Conservation (phyloP, 2,888 invertebrate genomes). For the Cordilura impudica region DNA sequence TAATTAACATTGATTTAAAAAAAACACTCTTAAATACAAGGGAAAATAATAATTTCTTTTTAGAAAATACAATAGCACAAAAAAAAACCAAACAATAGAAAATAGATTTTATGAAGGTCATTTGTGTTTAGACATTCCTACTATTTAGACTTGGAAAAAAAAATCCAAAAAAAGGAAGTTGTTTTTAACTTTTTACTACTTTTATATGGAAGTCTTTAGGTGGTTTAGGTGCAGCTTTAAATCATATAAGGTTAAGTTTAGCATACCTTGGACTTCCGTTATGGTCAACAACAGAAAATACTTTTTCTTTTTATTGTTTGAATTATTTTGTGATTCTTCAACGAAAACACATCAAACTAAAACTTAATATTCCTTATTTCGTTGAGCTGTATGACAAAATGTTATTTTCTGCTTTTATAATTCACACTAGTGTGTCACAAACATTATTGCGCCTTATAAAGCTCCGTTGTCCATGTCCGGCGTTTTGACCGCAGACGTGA, state of each 20-base stretch:
- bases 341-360: constrained; percentile 23
- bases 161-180: constrained; percentile 56
- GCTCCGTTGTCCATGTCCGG: constrained; percentile 63
- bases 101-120: constrained; percentile 52
- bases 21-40: too few relatives aligned
- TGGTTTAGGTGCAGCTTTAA: constrained; percentile 52
- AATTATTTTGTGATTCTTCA: neutral
- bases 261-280: constrained; percentile 60
- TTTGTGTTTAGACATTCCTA: constrained; percentile 24
- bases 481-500: constrained; percentile 59
- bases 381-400: constrained; percentile 8
- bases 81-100: constrained; percentile 13
- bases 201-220: constrained; percentile 43
- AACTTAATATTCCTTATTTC: constrained; percentile 41
- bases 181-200: constrained; percentile 40
- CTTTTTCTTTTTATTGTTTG: constrained; percentile 39
- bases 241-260: constrained; percentile 50
- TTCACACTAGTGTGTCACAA: neutral
- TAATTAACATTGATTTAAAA: neutral
- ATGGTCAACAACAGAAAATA: constrained; percentile 44
- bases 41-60: too few relatives aligned
- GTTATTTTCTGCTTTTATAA: constrained; percentile 7
- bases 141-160: constrained; percentile 3
- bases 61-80: neutral
- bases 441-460: constrained; percentile 48